A percentile compares a stretch with the other conserved stretches of the same genome.
Conservation (phyloP, 2,797 vertebrate species). For the Premnoplex brunnescens region DNA sequence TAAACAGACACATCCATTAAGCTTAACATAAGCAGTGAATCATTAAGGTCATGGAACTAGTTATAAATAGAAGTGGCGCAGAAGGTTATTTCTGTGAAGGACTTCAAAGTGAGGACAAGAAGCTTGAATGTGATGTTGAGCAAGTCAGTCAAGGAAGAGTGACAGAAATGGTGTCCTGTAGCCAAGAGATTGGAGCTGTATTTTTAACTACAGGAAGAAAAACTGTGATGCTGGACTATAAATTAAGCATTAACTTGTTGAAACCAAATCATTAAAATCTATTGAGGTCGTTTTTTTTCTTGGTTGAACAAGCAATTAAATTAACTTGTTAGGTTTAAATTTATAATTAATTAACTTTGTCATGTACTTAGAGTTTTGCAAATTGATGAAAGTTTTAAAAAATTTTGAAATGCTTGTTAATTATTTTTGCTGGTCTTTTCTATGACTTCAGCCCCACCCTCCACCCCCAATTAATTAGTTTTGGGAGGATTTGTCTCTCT, state of each 20-base stretch:
- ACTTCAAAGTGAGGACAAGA: not conserved
- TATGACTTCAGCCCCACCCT: not conserved
- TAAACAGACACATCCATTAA: not conserved
- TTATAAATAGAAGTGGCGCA: conserved; percentile 14
- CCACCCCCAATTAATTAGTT: not conserved
- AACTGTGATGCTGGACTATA: not conserved
- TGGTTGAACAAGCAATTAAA: not conserved
- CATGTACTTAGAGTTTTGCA: rapidly evolving
- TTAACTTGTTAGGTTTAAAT: not conserved
- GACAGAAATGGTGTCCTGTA: not conserved
- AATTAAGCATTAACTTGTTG: not conserved
- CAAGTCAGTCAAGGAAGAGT: not conserved
- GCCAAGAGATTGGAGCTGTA: not conserved
- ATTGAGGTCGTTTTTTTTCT: not conserved
- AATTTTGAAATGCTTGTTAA: not conserved
- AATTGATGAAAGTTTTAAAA: not conserved
- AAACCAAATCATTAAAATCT: not conserved
- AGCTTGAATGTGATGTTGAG: not conserved
- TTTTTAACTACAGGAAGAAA: not conserved
- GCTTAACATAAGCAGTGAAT: not conserved
- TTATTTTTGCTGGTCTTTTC: not conserved
- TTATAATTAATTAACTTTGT: not conserved
- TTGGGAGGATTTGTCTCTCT: not conserved
- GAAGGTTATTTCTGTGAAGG: conserved; percentile 1
- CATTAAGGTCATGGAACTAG: not conserved